Percentiles rank a stretch among this genome's conserved stretches.
phyloP scores from a whole-genome alignment of 2,797 vertebrate species.

The Echeneis naucrates region DNA sequence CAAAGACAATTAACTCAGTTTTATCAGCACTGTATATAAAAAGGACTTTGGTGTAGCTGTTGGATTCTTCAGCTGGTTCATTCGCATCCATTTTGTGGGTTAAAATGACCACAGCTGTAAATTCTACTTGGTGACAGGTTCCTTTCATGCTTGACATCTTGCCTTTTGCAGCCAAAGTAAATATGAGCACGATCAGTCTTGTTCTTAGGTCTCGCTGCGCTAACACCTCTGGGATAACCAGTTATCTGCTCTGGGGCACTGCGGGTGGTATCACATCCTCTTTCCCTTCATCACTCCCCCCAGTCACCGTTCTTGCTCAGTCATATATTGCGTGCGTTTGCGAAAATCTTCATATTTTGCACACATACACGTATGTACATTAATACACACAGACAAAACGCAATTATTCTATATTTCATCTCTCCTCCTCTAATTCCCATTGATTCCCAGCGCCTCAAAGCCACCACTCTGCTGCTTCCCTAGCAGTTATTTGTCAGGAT shows the following conservation, averaged over 20 bases:
- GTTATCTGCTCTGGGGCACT: constrained; percentile 14
- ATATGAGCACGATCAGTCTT: constrained; percentile 38
- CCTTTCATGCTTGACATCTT: constrained; percentile 9
- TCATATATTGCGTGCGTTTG: constrained; percentile 5
- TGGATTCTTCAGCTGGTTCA: not conserved
- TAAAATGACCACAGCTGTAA: constrained; percentile 2
- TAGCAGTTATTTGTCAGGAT: constrained; percentile 28
- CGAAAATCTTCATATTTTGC: not conserved
- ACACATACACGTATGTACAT: not conserved
- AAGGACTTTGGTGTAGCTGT: not conserved
- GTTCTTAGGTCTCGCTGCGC: constrained; percentile 15
- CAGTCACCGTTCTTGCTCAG: constrained; percentile 7
- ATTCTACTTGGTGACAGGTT: constrained; percentile 1
- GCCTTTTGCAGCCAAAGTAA: constrained; percentile 13
- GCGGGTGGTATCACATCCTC: constrained; percentile 36
- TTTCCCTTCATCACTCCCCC: constrained; percentile 31
- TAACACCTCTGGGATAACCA: constrained; percentile 37
- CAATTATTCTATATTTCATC: constrained; percentile 1
- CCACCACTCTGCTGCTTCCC: constrained; percentile 18
- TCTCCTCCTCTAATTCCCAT: constrained; percentile 11
- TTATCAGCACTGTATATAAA: not conserved
- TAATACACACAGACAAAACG: not conserved
- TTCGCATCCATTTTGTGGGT: not conserved
- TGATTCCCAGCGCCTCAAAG: constrained; percentile 4
- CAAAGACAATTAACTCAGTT: not conserved